Conservation (phyloP, 2,113 vertebrate genomes). For the Stictonetta naevosa region DNA sequence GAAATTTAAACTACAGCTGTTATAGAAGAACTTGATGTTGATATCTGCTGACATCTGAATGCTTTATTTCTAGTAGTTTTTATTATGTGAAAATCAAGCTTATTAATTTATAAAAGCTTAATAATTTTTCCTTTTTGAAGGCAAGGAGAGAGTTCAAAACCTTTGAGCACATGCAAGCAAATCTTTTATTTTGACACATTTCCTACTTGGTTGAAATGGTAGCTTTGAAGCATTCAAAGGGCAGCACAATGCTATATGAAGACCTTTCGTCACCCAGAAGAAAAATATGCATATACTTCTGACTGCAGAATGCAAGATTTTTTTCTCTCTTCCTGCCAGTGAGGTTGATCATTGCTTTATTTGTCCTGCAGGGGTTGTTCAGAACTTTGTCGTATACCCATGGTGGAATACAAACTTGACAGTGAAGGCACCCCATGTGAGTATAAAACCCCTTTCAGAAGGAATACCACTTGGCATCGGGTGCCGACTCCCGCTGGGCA, state of each 20-base stretch:
- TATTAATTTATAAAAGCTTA: not conserved
- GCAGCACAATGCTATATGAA: not conserved
- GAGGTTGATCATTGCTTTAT: not conserved
- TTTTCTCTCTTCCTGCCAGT: not conserved
- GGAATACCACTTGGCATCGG: constrained; percentile 96
- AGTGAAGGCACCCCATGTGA: constrained; percentile 96
- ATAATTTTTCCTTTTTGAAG: not conserved
- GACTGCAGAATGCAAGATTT: not conserved
- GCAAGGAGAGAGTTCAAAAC: not conserved
- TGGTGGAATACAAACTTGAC: constrained; percentile 99
- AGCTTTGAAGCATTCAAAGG: not conserved
- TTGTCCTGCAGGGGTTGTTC: constrained; percentile 87
- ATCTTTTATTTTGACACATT: not conserved
- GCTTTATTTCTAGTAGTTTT: not conserved
- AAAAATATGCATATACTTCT: not conserved
- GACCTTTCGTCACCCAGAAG: not conserved
- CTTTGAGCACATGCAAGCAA: not conserved
- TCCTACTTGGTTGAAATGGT: not conserved
- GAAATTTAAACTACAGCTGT: not conserved
- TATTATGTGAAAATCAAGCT: not conserved
- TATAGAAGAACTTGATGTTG: not conserved
- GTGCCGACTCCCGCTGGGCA: constrained; percentile 87
- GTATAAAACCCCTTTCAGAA: constrained; percentile 97
- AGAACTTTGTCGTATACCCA: constrained; percentile 95
- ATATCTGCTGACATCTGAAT: not conserved